Conservation (phyloP, 2,797 vertebrate species). For the Luscinia luscinia region DNA sequence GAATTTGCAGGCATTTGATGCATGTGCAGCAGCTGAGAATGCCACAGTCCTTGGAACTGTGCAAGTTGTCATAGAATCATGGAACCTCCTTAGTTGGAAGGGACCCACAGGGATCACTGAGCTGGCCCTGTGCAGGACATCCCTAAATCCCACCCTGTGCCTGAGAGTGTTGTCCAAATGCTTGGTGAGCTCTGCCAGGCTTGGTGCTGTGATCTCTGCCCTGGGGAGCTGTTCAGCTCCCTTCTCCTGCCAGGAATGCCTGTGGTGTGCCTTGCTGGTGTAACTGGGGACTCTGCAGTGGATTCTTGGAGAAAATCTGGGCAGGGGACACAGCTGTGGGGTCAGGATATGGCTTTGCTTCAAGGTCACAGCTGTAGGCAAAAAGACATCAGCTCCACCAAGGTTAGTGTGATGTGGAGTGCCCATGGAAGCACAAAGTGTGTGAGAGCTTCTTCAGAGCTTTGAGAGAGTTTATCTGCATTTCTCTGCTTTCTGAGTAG, state of each 20-base stretch:
- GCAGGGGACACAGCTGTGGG: background rate
- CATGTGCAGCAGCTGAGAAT: background rate
- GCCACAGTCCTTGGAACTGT: background rate
- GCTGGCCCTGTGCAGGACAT: no score
- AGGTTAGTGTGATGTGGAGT: background rate
- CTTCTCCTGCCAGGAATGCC: background rate
- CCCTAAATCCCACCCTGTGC: background rate
- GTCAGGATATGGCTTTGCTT: background rate
- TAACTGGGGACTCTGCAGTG: background rate
- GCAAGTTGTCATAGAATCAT: background rate
- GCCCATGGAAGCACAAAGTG: fast-evolving
- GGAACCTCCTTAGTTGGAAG: background rate
- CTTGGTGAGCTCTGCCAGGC: background rate
- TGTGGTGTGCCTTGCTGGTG: background rate
- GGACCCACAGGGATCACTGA: background rate
- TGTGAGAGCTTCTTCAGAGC: background rate
- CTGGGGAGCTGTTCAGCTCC: background rate
- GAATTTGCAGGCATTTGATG: background rate
- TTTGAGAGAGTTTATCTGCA: background rate
- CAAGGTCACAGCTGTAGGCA: background rate
- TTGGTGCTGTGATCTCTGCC: background rate
- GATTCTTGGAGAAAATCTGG: background rate
- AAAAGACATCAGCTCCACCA: background rate
- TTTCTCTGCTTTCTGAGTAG: background rate
- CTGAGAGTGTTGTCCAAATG: background rate